Base-by-base conservation (phyloP, 2,888 invertebrate genomes). In the Chydorus sphaericus region DNA sequence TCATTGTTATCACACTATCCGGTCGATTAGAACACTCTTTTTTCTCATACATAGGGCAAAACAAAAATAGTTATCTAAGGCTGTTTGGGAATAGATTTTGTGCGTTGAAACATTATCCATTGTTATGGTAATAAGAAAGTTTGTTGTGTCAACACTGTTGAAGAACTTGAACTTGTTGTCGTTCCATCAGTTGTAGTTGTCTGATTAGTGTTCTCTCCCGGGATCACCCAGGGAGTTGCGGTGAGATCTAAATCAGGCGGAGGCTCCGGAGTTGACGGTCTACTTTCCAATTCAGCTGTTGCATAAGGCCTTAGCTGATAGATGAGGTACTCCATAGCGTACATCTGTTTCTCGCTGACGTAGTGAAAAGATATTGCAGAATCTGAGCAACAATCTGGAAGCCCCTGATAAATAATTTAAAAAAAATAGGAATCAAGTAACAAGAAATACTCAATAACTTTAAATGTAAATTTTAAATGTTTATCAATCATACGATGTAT, bases 321-420 rank as follows among this genome's bases (percentile, higher is more conserved):
- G 65, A 96, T 83, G 58, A 96, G 73, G 70, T 93, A 97, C 66
- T 97, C 94, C 57, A 94, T 68, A 10, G 90, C 86, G 67, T 96
- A 94, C 87, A 97, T 92, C 70, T 85, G 80, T 65, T 86, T 81
- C 0, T 91, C 86, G n/a, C 77, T 75, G 0, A 92, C 84, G 70
- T 94, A 93, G 72, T 94, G 94, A 73, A 97, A 94, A 0, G 92
- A 87, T 14, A 97, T 80, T 0, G 94, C 91, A 68, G 87, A 86
- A 67, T 92, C 92, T 0, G 91, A 90, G 68, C 91, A 92, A 66
- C 91, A 91, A 63, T 85, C 82, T 59, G n/a, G n/a, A n/a, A 85
- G 73, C n/a, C 89, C 90, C 82, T 88, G 70, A 6, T 70, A 70
- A 7, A 38, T 20, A 38, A 4, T 10, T 16, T 16, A 16, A 8